phyloP scores from a whole-genome alignment of 2,113 vertebrate species.

The Podarcis muralis region DNA sequence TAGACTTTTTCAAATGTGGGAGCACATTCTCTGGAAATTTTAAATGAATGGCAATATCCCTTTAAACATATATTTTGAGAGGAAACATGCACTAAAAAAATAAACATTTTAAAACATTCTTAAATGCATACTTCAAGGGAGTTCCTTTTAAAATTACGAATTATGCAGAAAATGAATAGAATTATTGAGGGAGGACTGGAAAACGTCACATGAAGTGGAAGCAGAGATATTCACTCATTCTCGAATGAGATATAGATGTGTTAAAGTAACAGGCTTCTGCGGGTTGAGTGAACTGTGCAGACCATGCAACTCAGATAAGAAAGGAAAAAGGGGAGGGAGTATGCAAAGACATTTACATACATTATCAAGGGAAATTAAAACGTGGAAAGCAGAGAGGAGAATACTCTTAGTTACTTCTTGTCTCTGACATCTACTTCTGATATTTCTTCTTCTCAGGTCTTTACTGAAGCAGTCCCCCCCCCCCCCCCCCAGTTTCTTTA shows the following conservation, averaged over 20 bases:
- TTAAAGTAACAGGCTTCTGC: neutral
- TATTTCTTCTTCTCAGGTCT: constrained; percentile 13
- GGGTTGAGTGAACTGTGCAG: too few relatives aligned
- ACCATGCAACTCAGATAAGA: neutral
- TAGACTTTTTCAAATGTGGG: neutral
- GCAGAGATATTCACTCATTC: neutral
- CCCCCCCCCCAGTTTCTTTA: neutral
- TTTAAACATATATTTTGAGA: neutral
- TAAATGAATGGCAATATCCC: neutral
- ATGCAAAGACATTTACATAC: neutral
- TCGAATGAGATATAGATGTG: neutral
- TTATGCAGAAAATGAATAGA: neutral
- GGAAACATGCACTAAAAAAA: neutral
- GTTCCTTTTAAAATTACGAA: too few relatives aligned
- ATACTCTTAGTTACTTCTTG: too few relatives aligned
- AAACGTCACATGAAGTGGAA: neutral
- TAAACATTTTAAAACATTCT: neutral
- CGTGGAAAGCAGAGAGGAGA: too few relatives aligned
- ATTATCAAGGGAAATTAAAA: neutral
- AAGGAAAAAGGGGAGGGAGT: neutral
- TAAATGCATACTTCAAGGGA: too few relatives aligned
- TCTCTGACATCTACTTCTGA: neutral
- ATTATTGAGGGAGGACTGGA: neutral
- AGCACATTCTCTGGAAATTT: neutral
- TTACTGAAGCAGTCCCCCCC: neutral